A percentile compares a stretch with the other conserved stretches of the same genome.
Conservation (phyloP, 2,113 vertebrate genomes). For the Hippocampus guttulatus region DNA sequence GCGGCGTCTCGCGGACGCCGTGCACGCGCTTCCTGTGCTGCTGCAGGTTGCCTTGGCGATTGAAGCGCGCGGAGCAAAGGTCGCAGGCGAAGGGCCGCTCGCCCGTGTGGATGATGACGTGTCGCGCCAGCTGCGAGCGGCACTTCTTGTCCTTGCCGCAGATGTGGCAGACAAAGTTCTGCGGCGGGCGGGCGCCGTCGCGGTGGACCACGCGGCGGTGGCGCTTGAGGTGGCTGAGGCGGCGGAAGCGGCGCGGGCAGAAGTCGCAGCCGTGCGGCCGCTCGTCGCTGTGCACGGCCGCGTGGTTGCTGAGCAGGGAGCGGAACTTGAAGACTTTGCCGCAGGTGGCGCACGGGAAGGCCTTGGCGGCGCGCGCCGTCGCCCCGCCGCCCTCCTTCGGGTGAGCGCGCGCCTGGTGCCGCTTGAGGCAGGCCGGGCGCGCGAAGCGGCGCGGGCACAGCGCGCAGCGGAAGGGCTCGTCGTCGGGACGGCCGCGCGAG, state of each 20-base stretch:
- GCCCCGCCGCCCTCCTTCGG: not conserved
- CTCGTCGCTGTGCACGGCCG: constrained; percentile 43
- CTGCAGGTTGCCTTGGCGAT: constrained; percentile 57
- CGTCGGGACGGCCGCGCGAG: constrained; percentile 17
- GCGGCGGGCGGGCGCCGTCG: constrained; percentile 31
- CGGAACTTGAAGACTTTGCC: constrained; percentile 43
- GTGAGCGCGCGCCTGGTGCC: constrained; percentile 50
- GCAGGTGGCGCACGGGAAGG: constrained; percentile 45
- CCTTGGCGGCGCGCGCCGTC: rapidly evolving
- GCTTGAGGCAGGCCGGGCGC: constrained; percentile 43
- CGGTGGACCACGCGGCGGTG: constrained; percentile 53
- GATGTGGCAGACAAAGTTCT: constrained; percentile 53
- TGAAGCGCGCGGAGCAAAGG: constrained; percentile 50
- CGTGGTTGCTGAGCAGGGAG: constrained; percentile 50
- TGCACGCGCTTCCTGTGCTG: constrained; percentile 60
- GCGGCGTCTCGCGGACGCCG: not conserved
- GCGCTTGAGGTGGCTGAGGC: constrained; percentile 57
- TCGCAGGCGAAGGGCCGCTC: constrained; percentile 56
- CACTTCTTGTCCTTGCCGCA: constrained; percentile 66
- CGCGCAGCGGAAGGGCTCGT: constrained; percentile 42
- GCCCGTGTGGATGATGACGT: constrained; percentile 56
- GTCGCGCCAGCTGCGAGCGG: constrained; percentile 57
- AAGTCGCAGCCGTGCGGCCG: constrained; percentile 53
- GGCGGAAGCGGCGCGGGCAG: constrained; percentile 55
- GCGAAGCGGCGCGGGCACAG: constrained; percentile 50